phyloP scores from a whole-genome alignment of 2,797 vertebrate genomes.

The Adelosebastes latens region DNA sequence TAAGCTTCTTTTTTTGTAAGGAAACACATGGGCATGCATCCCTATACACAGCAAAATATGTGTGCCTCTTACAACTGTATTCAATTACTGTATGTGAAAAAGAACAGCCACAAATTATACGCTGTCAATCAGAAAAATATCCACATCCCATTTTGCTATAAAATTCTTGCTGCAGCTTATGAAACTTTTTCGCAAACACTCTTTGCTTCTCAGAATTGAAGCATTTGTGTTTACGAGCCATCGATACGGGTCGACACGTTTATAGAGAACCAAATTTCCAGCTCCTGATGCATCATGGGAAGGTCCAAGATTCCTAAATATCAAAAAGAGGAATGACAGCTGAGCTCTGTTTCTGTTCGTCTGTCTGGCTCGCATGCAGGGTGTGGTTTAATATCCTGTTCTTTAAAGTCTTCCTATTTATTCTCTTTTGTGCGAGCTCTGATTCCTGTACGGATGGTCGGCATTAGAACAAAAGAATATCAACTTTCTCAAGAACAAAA shows the following conservation, averaged over 20 bases:
- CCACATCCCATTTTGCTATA: conserved; percentile 12
- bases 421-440: conserved; percentile 26
- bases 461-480: conserved; percentile 1
- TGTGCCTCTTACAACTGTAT: conserved; percentile 17
- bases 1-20: no score
- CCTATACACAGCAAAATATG: not conserved
- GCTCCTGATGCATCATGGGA: conserved; percentile 15
- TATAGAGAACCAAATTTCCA: not conserved
- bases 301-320: conserved; percentile 14
- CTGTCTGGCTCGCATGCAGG: conserved; percentile 64
- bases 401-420: conserved; percentile 39
- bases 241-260: not conserved
- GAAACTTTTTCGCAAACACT: conserved; percentile 8
- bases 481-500: not conserved
- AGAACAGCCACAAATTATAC: conserved; percentile 36
- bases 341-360: conserved; percentile 43
- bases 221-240: not conserved
- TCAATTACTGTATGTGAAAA: conserved; percentile 34
- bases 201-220: not conserved
- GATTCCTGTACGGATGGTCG: conserved; percentile 44
- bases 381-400: conserved; percentile 84
- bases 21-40: not conserved
- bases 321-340: conserved; percentile 17
- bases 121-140: conserved; percentile 25
- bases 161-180: conserved; percentile 10